Conservation (phyloP, 1,140 invertebrate genomes). For the Caenorhabditis briggsae region DNA sequence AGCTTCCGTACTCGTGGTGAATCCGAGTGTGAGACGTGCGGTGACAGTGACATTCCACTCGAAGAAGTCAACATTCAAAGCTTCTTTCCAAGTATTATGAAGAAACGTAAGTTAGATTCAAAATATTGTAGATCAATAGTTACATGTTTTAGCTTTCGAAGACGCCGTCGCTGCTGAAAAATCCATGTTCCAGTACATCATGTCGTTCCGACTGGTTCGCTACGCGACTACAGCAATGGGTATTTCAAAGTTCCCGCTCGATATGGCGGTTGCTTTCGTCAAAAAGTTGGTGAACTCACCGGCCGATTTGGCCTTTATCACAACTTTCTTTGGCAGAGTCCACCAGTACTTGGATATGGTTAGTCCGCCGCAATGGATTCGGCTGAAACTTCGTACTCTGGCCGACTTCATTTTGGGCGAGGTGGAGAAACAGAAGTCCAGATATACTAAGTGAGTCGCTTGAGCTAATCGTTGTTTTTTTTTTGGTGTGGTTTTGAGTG, state of each 20-base stretch:
- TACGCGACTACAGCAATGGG: constrained; percentile 67
- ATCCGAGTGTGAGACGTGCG: constrained; percentile 75
- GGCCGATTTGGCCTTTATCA: constrained; percentile 5
- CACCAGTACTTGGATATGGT: constrained; percentile 56
- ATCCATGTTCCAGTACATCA: constrained; percentile 69
- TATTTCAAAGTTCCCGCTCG: constrained; percentile 71
- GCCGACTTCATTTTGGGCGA: constrained; percentile 48
- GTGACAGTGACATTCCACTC: constrained; percentile 65
- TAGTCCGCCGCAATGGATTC: constrained; percentile 28
- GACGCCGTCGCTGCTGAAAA: constrained; percentile 67
- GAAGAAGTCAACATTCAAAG: constrained; percentile 56
- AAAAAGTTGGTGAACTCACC: constrained; percentile 68
- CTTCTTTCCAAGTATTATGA: constrained; percentile 50
- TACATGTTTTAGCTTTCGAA: constrained; percentile 68
- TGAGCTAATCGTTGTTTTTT: neutral
- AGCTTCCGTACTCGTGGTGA: constrained; percentile 64
- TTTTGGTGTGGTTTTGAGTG: too few species aligned
- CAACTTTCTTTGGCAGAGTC: constrained; percentile 49
- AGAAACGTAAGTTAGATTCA: constrained; percentile 32
- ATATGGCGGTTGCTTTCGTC: constrained; percentile 68
- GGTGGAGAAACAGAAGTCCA: constrained; percentile 52
- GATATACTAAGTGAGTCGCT: constrained; percentile 58
- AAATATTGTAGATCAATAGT: neutral
- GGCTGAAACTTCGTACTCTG: constrained; percentile 7
- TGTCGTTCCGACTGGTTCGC: constrained; percentile 68